Base-by-base conservation (phyloP, 2,888 invertebrate genomes). In the Philonicus albiceps region DNA sequence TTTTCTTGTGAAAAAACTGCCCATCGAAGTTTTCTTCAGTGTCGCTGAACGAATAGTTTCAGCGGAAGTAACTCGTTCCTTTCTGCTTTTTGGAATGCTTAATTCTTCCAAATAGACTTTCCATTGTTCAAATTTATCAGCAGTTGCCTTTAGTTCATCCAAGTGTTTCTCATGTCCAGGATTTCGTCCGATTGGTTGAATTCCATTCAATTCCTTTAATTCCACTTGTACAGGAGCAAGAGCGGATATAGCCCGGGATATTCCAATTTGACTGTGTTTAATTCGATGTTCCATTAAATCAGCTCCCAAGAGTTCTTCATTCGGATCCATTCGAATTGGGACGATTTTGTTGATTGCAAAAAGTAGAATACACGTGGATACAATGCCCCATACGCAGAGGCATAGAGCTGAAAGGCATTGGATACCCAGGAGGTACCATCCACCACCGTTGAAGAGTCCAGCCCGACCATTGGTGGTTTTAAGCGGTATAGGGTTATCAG, bases 201-300 rank as follows among this genome's bases (percentile, higher is more conserved):
- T 88, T 2, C 91, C 91, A 0, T 90, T 87, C 1, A 92, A 88
- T 78, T 91, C 91, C 75, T 90, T 90, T 0, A 92, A 89, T 89
- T 92, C 90, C 0, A 96, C 93, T 85, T 95, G 93, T 88, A 94
- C 93, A 0, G 96, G 95, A 0, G 95, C 94, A 72, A 96, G 92
- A 0, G 96, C 96, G 0, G 96, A 96, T 80, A 96, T 93, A 0
- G 96, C 96, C 76, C 96, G 93, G 0, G 96, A 95, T 0, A 96
- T 93, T 0, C 96, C 96, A 84, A 95, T 91, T 90, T 92, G 92
- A 2, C 91, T 89, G 90, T 97, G 97, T 76, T 96, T 93, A 74
- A 98, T 95, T 88, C 95, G 94, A 91, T 98, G 98, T 90, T 98
- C 98, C 2, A 96, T 96, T 43, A 98, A 93, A 92, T 98, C 98